Evolutionary conservation across 2,113 vertebrate species (phyloP).

Genomic region (Myocastor coypus): DNA sequence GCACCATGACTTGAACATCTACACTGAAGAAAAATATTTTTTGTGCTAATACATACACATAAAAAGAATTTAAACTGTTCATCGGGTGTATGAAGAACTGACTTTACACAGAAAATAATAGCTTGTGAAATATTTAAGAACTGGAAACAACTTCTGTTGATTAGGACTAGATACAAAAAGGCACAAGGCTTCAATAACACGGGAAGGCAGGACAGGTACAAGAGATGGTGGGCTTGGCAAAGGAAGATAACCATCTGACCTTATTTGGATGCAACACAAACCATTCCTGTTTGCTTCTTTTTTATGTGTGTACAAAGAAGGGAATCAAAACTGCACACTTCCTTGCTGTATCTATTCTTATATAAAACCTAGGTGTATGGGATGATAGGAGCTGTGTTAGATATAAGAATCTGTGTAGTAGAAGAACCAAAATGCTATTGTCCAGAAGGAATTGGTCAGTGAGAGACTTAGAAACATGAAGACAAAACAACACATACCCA

Average conservation of each 20-base stretch:
- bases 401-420: background rate
- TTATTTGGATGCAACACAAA: background rate
- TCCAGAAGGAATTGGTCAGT: background rate
- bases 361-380: background rate
- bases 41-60: background rate
- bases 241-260: background rate
- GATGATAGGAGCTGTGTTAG: background rate
- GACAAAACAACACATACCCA: background rate
- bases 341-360: background rate
- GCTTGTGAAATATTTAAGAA: background rate
- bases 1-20: background rate
- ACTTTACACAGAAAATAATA: conserved; percentile 8
- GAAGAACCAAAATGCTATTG: background rate
- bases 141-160: background rate
- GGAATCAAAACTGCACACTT: background rate
- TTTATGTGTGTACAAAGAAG: background rate
- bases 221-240: background rate
- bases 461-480: conserved; percentile 26
- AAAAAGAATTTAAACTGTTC: conserved; percentile 4
- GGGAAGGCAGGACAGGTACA: background rate
- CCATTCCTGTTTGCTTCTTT: background rate
- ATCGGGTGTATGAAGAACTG: background rate
- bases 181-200: background rate
- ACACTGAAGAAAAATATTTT: background rate
- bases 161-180: background rate